These are phyloP conservation scores for Chymomyza amoena DNA, from an alignment of 2,888 invertebrate species.

Conservation along the genomic window DNA sequence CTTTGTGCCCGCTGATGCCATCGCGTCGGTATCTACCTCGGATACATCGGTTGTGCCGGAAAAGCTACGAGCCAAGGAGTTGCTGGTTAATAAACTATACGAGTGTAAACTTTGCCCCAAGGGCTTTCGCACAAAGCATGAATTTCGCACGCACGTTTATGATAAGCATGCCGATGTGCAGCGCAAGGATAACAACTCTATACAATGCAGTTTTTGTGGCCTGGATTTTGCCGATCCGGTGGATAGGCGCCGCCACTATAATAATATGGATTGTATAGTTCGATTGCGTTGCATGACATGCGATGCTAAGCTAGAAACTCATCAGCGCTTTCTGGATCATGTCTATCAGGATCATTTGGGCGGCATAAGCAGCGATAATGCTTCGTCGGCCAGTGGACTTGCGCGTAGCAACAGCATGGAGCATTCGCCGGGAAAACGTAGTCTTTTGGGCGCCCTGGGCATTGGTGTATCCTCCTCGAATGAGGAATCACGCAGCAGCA, in stretches of 20 bases:
- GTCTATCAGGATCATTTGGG: constrained; percentile 78
- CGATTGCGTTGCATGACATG: constrained; percentile 78
- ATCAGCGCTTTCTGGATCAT: constrained; percentile 78
- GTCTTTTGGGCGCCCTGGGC: constrained; percentile 48
- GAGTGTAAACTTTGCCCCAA: constrained; percentile 78
- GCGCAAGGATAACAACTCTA: constrained; percentile 76
- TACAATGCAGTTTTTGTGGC: constrained; percentile 77
- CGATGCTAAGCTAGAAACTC: constrained; percentile 77
- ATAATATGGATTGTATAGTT: constrained; percentile 79
- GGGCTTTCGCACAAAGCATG: constrained; percentile 77
- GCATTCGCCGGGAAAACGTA: constrained; percentile 63
- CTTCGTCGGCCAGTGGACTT: constrained; percentile 45
- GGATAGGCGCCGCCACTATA: constrained; percentile 78
- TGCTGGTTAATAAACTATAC: constrained; percentile 78
- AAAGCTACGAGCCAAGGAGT: constrained; percentile 77
- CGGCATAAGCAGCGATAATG: constrained; percentile 52
- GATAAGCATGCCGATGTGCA: constrained; percentile 78
- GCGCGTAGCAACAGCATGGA: constrained; percentile 48
- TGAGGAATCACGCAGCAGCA: constrained; percentile 68
- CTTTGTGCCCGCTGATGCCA: constrained; percentile 47
- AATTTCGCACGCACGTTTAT: constrained; percentile 78
- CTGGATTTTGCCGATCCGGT: constrained; percentile 77
- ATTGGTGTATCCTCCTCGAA: constrained; percentile 61
- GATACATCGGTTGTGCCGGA: constrained; percentile 57
- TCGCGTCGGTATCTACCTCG: constrained; percentile 38